Evolutionary conservation across 2,888 invertebrate species (phyloP).

Genomic region (Esperia sulphurella): DNA sequence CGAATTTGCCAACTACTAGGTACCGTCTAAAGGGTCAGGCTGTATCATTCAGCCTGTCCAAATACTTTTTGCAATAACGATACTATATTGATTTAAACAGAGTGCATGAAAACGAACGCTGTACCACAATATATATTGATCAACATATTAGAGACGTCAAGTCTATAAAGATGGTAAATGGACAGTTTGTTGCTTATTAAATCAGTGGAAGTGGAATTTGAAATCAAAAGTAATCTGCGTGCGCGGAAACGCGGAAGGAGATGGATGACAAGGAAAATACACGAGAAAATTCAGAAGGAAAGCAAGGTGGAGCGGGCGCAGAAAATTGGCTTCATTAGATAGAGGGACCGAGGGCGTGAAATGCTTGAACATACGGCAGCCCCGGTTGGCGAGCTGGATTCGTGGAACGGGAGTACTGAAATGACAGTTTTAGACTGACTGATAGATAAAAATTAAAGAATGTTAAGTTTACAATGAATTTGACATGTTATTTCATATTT

Average conservation of each 20-base stretch:
- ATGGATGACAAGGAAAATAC: conserved; percentile 74
- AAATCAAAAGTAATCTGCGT: conserved; percentile 74
- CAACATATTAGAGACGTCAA: not conserved
- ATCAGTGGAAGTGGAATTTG: conserved; percentile 65
- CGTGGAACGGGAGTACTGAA: conserved; percentile 6
- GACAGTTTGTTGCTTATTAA: conserved; percentile 50
- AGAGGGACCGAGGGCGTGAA: conserved; percentile 47
- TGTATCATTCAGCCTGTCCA: too few relatives aligned
- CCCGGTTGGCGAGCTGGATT: conserved; percentile 20
- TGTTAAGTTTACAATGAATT: too few relatives aligned
- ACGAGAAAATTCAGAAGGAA: conserved; percentile 72
- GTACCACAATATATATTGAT: too few relatives aligned
- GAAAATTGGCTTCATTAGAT: conserved; percentile 78
- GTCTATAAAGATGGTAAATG: conserved; percentile 4
- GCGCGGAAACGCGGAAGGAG: conserved; percentile 65
- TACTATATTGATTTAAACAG: too few relatives aligned
- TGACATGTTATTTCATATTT: too few relatives aligned
- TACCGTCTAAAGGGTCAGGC: too few relatives aligned
- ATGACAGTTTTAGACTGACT: not conserved
- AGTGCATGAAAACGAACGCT: too few relatives aligned
- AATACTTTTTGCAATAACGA: too few relatives aligned
- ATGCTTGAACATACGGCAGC: conserved; percentile 40
- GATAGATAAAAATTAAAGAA: too few relatives aligned
- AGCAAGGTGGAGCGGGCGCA: conserved; percentile 63
- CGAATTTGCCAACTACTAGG: too few relatives aligned